These are phyloP conservation scores for Zingel zingel DNA, from an alignment of 2,113 vertebrate species.

Conservation along the genomic window DNA sequence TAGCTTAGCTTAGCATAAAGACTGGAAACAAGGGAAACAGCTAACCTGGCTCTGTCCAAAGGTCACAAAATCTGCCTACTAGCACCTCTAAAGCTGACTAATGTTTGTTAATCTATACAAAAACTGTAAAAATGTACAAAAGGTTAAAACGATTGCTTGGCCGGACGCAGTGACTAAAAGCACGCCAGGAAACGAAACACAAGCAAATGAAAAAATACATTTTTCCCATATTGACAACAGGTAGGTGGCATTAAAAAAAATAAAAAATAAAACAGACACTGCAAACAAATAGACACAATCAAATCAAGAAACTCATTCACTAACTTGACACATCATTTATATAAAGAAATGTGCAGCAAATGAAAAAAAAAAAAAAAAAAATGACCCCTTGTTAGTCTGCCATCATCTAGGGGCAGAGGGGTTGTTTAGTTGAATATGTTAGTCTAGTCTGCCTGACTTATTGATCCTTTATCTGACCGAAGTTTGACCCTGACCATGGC, in stretches of 20 bases:
- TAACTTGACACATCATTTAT: background rate
- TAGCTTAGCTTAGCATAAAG: background rate
- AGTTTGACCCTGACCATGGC: no score
- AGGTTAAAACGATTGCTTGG: background rate
- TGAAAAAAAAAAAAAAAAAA: background rate
- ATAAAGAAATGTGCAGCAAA: background rate
- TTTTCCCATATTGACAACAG: background rate
- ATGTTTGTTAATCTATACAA: background rate
- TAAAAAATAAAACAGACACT: background rate
- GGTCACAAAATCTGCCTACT: background rate
- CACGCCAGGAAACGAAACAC: background rate
- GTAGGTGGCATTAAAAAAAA: background rate
- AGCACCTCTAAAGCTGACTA: background rate
- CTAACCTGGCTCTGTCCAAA: background rate
- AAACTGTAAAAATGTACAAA: background rate
- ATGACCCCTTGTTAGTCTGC: no score
- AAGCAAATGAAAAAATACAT: background rate
- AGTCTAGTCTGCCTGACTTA: no score
- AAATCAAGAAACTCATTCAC: conserved; percentile 2
- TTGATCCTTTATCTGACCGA: no score
- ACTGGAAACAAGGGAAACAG: background rate
- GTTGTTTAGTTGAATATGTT: background rate
- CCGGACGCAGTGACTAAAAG: no score
- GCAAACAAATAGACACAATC: background rate
- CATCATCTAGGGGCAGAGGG: no score